Conservation (phyloP, 2,113 vertebrate species). For the Bambusicola thoracicus region DNA sequence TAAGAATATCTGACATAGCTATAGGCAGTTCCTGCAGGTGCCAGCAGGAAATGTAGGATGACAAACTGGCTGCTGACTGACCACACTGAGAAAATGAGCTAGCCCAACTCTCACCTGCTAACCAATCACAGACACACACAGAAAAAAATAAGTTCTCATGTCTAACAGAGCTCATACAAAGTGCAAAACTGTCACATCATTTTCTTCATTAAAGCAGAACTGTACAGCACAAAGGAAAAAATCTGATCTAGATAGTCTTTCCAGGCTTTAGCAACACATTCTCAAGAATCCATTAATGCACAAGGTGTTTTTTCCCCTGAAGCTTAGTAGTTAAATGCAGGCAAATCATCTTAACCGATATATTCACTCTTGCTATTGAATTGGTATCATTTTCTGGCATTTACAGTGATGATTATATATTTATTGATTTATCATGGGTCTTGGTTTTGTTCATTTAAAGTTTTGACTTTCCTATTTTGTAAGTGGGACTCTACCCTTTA, state of each 20-base stretch:
- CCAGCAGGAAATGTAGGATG: not conserved
- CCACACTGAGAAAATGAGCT: not conserved
- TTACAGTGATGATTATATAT: not conserved
- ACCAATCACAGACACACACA: not conserved
- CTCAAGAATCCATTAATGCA: not conserved
- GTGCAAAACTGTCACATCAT: not conserved
- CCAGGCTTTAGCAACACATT: not conserved
- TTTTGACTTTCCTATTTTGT: not conserved
- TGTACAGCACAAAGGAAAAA: not conserved
- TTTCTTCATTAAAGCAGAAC: not conserved
- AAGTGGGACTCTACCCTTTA: not conserved
- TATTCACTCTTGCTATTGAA: not conserved
- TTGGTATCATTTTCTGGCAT: not conserved
- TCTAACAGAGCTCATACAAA: not conserved
- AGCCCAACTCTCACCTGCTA: not conserved
- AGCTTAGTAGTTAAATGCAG: not conserved
- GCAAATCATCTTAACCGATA: not conserved
- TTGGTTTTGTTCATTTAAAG: not conserved
- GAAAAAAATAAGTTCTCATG: not conserved
- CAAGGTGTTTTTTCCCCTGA: not conserved
- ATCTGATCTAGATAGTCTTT: not conserved
- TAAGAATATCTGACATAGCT: not conserved
- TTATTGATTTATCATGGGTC: not conserved
- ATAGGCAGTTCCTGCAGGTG: not conserved
- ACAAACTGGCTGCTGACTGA: not conserved